Conservation (phyloP, 2,888 invertebrate genomes). For the Lasioglossum pauxillum region DNA sequence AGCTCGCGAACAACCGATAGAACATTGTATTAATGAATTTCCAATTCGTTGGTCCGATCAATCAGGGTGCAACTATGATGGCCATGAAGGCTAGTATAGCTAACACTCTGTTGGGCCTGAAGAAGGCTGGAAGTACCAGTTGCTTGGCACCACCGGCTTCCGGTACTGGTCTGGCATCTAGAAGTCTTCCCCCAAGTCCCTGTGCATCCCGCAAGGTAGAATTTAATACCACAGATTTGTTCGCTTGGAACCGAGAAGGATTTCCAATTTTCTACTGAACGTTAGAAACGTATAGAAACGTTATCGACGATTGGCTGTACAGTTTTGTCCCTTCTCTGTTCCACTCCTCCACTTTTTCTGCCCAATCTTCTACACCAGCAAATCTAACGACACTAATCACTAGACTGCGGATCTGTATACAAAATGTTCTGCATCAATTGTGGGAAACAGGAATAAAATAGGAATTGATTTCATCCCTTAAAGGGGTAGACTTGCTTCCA, state of each 20-base stretch:
- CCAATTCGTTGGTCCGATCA: constrained; percentile 75
- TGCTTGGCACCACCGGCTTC: constrained; percentile 88
- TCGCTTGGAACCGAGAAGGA: constrained; percentile 60
- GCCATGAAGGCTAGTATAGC: constrained; percentile 84
- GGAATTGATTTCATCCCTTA: no score
- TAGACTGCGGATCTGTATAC: no score
- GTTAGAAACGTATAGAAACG: no score
- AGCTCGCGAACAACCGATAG: constrained; percentile 6
- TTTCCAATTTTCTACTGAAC: neutral
- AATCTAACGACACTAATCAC: constrained; percentile 24
- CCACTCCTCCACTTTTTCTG: constrained; percentile 32
- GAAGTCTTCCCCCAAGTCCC: constrained; percentile 84
- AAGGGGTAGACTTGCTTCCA: no score
- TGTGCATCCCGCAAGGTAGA: constrained; percentile 86
- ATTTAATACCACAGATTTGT: constrained; percentile 70
- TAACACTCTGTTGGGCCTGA: constrained; percentile 86
- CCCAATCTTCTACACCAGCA: constrained; percentile 25
- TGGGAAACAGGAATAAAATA: no score
- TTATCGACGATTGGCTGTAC: neutral
- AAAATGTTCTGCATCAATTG: no score
- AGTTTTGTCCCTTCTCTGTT: constrained; percentile 60
- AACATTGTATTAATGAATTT: constrained; percentile 64
- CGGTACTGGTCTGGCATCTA: constrained; percentile 81
- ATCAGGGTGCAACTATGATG: constrained; percentile 84
- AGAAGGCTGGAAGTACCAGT: constrained; percentile 90